These are phyloP conservation scores for Eupithecia insigniata DNA, from an alignment of 2,888 invertebrate genomes.

Conservation along the genomic window DNA sequence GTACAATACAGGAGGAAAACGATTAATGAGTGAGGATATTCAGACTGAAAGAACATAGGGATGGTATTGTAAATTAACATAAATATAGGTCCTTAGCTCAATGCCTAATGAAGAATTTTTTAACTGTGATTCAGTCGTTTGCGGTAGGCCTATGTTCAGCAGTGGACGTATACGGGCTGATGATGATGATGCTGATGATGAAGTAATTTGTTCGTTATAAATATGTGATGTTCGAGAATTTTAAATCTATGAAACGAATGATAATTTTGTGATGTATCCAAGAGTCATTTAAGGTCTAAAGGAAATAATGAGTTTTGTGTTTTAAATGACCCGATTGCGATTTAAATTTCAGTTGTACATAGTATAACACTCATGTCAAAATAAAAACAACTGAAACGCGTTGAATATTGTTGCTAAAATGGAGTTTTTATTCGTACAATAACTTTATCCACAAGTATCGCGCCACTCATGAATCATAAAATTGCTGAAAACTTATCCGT, in stretches of 20 bases:
- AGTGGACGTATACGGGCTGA: too few species aligned
- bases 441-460: conserved; percentile 18
- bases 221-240: background rate
- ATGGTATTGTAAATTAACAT: background rate
- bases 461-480: conserved; percentile 26
- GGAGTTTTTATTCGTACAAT: conserved; percentile 6
- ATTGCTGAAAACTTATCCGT: conserved; percentile 20
- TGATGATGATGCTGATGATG: too few species aligned
- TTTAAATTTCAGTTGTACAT: background rate
- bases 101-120: too few species aligned
- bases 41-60: background rate
- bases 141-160: too few species aligned
- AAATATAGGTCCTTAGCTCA: too few species aligned
- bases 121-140: too few species aligned
- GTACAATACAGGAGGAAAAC: background rate
- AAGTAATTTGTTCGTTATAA: too few species aligned
- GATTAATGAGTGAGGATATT: background rate
- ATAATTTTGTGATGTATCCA: too few species aligned
- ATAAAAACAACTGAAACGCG: background rate
- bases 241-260: background rate
- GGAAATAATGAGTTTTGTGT: too few species aligned
- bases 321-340: background rate
- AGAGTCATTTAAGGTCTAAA: too few species aligned
- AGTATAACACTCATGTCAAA: background rate
- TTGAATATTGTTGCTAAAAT: conserved; percentile 10